Evolutionary conservation across 2,888 invertebrate species (phyloP).

Genomic region (Petrolisthes cinctipes): DNA sequence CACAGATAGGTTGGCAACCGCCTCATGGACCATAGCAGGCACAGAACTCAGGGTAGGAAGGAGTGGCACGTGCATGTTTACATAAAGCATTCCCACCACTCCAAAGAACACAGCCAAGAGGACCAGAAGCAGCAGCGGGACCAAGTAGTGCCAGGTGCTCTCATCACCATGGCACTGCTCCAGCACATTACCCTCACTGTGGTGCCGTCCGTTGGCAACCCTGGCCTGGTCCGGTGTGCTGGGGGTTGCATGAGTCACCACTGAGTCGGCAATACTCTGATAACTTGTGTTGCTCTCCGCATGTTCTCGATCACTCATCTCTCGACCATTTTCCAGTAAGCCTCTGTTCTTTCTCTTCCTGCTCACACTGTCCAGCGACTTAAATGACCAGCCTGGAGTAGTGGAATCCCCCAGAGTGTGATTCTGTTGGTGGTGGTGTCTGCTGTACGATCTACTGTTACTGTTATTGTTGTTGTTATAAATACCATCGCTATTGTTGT

Average conservation of each 20-base stretch:
- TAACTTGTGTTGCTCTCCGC: slow-evolving; percentile 1
- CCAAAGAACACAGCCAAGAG: slow-evolving; percentile 55
- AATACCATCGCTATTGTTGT: background rate
- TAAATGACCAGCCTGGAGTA: background rate
- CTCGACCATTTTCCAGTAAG: slow-evolving; percentile 41
- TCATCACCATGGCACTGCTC: slow-evolving; percentile 35
- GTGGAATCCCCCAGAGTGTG: slow-evolving; percentile 27
- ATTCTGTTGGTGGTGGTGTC: slow-evolving; percentile 45
- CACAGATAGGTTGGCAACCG: slow-evolving; percentile 48
- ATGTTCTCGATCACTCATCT: background rate
- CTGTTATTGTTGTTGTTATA: slow-evolving; percentile 5
- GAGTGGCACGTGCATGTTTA: slow-evolving; percentile 54
- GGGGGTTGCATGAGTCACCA: slow-evolving; percentile 35
- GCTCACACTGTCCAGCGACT: background rate
- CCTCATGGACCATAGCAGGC: slow-evolving; percentile 41
- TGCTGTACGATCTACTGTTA: background rate
- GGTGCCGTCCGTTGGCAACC: slow-evolving; percentile 54
- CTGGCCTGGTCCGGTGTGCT: slow-evolving; percentile 13
- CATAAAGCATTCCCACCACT: slow-evolving; percentile 46
- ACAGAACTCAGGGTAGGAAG: slow-evolving; percentile 51
- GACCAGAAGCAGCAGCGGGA: slow-evolving; percentile 49
- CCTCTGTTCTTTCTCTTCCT: slow-evolving; percentile 24
- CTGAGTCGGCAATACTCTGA: slow-evolving; percentile 17
- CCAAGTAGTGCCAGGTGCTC: slow-evolving; percentile 54
- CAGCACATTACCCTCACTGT: slow-evolving; percentile 13